Base-by-base conservation (phyloP, 2,888 invertebrate genomes). In the Rotaria macrura region DNA sequence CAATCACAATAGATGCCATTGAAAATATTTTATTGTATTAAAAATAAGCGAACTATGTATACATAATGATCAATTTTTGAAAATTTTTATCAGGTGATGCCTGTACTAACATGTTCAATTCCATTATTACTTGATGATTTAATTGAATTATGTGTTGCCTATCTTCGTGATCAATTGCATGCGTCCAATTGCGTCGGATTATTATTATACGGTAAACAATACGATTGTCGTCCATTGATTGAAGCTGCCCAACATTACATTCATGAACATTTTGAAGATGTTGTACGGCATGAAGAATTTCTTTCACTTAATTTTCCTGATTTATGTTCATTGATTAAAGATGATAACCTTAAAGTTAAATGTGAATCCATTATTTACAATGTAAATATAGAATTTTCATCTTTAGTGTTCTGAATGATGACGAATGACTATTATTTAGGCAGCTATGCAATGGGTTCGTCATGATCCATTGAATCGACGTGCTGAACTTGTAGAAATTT, bases 261-360 rank as follows among this genome's bases (percentile, higher is more conserved):
- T 85, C 88, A 89, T 85, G 88, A 90, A 87, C 88, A 90, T 88
- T 91, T 91, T 87, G 89, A 89, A 79, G 89, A 90, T 84, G 95
- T 96, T 87, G 95, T 95, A 89, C 94, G 95, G 91, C 95, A 95
- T 90, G 96, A 96, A 90, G 96, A 96, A 91, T 96, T 96, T 90
- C 92, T 96, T 38, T 95, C 95, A 89, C 90, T 96, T 85, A 94
- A 94, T 17, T 93, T 94, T 2, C 93, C 94, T 88, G 95, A 96
- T 90, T 91, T 96, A 87, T 94, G 96, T 88, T 93, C 93, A 72
- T 92, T 96, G 83, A 95, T 96, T 87, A 93, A 95, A 88, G 94
- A 95, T 89, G 96, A 96, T 89, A 96, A 96, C 90, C 92, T 96
- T 1, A 96, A 96, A 89, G 96, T 96, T 0, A 94, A 95, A 88